phyloP scores from a whole-genome alignment of 2,113 vertebrate genomes.

The Notothenia rossii region DNA sequence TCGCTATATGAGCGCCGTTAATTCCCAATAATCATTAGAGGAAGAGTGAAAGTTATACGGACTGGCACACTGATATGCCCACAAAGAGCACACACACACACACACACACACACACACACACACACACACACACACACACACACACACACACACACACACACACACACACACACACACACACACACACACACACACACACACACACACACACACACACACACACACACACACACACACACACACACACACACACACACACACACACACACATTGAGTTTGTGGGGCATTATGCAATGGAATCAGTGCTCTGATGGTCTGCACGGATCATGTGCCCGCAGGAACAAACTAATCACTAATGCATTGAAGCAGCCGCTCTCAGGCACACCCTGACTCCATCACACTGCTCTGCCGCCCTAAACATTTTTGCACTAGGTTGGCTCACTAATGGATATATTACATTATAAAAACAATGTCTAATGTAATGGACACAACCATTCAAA shows the following conservation, averaged over 20 bases:
- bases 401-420: conserved; percentile 35
- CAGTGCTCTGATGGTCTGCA: conserved; percentile 70
- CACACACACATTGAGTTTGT: conserved; percentile 35
- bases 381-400: conserved; percentile 58
- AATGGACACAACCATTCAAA: not conserved
- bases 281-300: conserved; percentile 75
- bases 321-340: conserved; percentile 62
- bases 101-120: not conserved
- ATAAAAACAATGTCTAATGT: not conserved
- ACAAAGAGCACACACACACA: conserved; percentile 15
- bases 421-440: conserved; percentile 12
- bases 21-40: conserved; percentile 61
- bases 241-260: conserved; percentile 23
- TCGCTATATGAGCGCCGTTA: conserved; percentile 39
- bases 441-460: conserved; percentile 29
- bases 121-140: conserved; percentile 33
- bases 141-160: conserved; percentile 31
- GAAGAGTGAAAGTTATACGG: conserved; percentile 60
- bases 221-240: too few relatives aligned
- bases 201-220: too few relatives aligned
- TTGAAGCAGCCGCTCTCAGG: conserved; percentile 53
- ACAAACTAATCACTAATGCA: conserved; percentile 68
- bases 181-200: too few relatives aligned
- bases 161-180: too few relatives aligned
- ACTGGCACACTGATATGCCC: conserved; percentile 44